phyloP scores from a whole-genome alignment of 2,888 invertebrate genomes.

The Polydrusus pterygomalis region DNA sequence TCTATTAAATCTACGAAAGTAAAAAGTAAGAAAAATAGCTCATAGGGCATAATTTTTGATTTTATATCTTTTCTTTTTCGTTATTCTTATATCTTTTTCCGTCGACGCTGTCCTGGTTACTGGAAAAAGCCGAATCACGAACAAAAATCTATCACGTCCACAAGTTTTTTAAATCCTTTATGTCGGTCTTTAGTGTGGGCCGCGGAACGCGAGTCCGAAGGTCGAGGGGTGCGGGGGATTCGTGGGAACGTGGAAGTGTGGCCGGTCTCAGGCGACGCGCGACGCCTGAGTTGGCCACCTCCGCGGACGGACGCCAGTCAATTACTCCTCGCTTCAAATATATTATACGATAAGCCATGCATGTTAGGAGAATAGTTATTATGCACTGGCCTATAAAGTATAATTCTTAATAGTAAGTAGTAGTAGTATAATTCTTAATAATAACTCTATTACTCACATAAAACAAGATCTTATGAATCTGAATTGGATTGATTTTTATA shows the following conservation, averaged over 20 bases:
- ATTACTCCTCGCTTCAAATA: conserved; percentile 36
- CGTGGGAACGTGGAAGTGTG: conserved; percentile 68
- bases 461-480: too few relatives aligned
- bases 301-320: conserved; percentile 56
- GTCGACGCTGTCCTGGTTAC: conserved; percentile 24
- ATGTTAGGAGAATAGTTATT: too few relatives aligned
- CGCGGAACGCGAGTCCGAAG: conserved; percentile 42
- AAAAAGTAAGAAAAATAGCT: too few relatives aligned
- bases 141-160: conserved; percentile 54
- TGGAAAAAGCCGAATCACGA: conserved; percentile 40
- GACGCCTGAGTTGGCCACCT: conserved; percentile 59
- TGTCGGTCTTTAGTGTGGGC: conserved; percentile 53
- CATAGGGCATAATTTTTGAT: too few relatives aligned
- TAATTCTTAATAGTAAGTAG: too few relatives aligned
- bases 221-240: conserved; percentile 59
- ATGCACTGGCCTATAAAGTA: too few relatives aligned
- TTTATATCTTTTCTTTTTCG: too few relatives aligned
- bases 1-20: too few relatives aligned
- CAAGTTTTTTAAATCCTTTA: conserved; percentile 44
- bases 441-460: too few relatives aligned
- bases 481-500: too few relatives aligned
- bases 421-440: too few relatives aligned
- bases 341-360: background rate
- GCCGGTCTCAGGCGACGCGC: conserved; percentile 66
- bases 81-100: too few relatives aligned